A percentile compares a stretch with the other conserved stretches of the same genome.
These are phyloP conservation scores for Notodonta dromedarius DNA, from an alignment of 2,888 invertebrate genomes.

Conservation along the genomic window DNA sequence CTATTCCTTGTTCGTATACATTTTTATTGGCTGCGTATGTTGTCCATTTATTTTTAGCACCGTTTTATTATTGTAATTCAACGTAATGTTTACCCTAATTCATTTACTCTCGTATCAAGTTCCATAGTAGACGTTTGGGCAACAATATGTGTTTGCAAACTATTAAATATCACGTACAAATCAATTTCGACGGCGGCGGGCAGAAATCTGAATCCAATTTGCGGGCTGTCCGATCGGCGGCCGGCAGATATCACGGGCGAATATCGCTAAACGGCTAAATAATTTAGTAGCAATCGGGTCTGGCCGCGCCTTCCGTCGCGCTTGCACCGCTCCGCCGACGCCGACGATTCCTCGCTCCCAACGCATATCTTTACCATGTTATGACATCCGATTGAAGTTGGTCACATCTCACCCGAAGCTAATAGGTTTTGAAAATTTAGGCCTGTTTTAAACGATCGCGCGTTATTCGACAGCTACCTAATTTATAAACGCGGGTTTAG, in stretches of 20 bases:
- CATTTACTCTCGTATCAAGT: slow-evolving; percentile 11
- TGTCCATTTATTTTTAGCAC: too few species aligned
- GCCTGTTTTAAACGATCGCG: too few species aligned
- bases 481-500: too few species aligned
- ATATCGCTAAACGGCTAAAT: slow-evolving; percentile 84
- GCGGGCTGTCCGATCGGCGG: slow-evolving; percentile 78
- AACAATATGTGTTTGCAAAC: slow-evolving; percentile 57
- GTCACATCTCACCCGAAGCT: slow-evolving; percentile 7
- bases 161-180: slow-evolving; percentile 81
- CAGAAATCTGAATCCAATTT: slow-evolving; percentile 84
- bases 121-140: slow-evolving; percentile 37
- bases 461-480: too few species aligned
- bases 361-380: slow-evolving; percentile 21
- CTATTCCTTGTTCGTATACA: background rate
- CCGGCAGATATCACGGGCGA: slow-evolving; percentile 75
- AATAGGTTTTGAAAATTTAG: background rate
- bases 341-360: slow-evolving; percentile 22
- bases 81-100: too few species aligned
- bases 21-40: background rate
- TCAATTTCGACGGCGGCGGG: slow-evolving; percentile 75
- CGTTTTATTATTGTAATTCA: too few species aligned
- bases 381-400: slow-evolving; percentile 15
- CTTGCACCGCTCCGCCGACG: slow-evolving; percentile 39
- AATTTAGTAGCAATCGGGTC: slow-evolving; percentile 76
- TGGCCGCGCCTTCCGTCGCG: slow-evolving; percentile 53